These are phyloP conservation scores for Lasius fuliginosus DNA, from an alignment of 2,888 invertebrate genomes.

Conservation along the genomic window DNA sequence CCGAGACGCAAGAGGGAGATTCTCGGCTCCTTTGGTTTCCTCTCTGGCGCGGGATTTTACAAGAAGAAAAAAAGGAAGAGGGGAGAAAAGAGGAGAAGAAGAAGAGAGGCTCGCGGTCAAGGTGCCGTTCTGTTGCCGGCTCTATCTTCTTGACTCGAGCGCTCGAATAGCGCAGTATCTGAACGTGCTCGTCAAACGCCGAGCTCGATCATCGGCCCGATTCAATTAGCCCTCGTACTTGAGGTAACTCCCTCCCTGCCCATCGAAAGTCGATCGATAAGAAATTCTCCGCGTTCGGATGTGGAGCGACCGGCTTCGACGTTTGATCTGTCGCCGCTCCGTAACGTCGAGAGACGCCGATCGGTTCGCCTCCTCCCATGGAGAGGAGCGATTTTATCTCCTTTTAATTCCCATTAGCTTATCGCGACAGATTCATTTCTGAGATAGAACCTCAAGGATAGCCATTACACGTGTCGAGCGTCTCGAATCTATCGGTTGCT, in stretches of 20 bases:
- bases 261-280: not conserved
- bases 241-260: not conserved
- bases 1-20: constrained; percentile 12
- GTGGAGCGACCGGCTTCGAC: constrained; percentile 13
- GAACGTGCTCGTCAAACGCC: constrained; percentile 32
- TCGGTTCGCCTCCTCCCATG: not conserved
- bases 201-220: constrained; percentile 34
- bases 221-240: constrained; percentile 43
- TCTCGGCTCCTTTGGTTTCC: constrained; percentile 58
- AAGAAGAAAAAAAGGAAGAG: constrained; percentile 11
- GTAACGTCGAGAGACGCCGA: not conserved
- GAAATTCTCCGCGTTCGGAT: constrained; percentile 12
- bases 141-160: constrained; percentile 61
- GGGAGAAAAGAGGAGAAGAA: not conserved
- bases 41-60: constrained; percentile 38
- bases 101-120: constrained; percentile 63
- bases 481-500: not conserved
- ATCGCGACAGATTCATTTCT: constrained; percentile 32
- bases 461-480: not conserved
- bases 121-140: constrained; percentile 69
- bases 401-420: constrained; percentile 39
- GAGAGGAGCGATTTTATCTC: constrained; percentile 8
- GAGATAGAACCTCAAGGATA: constrained; percentile 6
- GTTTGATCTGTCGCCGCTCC: constrained; percentile 38
- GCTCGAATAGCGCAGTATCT: constrained; percentile 17